phyloP scores from a whole-genome alignment of 2,888 invertebrate genomes.

The Aphidoletes aphidimyza region DNA sequence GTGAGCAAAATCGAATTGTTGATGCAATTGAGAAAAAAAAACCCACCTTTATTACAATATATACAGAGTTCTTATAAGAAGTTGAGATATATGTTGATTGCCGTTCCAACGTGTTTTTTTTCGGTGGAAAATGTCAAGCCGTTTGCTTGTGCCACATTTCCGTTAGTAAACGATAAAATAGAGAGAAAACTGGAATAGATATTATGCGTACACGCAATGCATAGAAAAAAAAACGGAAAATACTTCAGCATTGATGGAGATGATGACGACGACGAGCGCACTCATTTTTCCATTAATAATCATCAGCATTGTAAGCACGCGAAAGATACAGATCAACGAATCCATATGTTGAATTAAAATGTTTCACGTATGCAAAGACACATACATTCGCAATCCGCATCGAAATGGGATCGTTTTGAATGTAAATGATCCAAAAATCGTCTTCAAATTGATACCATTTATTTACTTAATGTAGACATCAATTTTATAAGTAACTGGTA shows the following conservation, averaged over 20 bases:
- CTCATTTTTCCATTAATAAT: conserved; percentile 48
- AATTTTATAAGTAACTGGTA: conserved; percentile 53
- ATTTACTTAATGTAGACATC: conserved; percentile 56
- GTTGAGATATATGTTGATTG: not conserved
- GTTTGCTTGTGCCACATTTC: not conserved
- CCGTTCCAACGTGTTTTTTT: not conserved
- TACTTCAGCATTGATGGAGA: not conserved
- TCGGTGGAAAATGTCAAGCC: not conserved
- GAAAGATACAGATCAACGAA: conserved; percentile 40
- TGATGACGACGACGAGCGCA: not conserved
- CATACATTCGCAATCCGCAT: not conserved
- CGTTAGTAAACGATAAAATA: not conserved
- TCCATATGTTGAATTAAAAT: conserved; percentile 46
- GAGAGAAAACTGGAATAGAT: not conserved
- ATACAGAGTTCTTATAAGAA: not conserved
- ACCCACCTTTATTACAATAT: not conserved
- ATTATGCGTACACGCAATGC: not conserved
- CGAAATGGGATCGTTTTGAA: conserved; percentile 50
- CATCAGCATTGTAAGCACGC: conserved; percentile 47
- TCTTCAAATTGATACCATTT: conserved; percentile 55
- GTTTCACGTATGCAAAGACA: conserved; percentile 39
- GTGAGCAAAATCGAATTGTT: not conserved
- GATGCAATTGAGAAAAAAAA: not conserved
- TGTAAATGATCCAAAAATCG: conserved; percentile 55
- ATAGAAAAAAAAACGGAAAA: not conserved